A percentile compares a stretch with the other conserved stretches of the same genome.
phyloP scores from a whole-genome alignment of 2,113 vertebrate species.

The Phaethon lepturus region DNA sequence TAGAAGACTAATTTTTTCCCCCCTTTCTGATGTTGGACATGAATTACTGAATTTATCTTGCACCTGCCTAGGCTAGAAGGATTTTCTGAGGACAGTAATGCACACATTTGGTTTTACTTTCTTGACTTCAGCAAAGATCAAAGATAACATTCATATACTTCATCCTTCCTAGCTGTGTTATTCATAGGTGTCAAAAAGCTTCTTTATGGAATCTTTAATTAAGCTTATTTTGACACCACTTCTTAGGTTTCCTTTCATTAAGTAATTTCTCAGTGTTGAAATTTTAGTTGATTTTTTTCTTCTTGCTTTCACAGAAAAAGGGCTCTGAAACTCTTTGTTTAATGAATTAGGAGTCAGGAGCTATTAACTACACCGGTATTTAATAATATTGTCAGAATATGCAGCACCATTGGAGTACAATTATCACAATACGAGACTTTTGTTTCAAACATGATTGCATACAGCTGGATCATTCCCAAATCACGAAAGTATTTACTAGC shows the following conservation, averaged over 20 bases:
- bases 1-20: background rate
- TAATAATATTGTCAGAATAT: background rate
- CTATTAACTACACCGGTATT: background rate
- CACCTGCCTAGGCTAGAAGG: background rate
- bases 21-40: background rate
- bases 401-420: background rate
- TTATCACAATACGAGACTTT: background rate
- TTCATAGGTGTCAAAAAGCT: background rate
- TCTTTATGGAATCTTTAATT: slow-evolving; percentile 13
- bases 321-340: background rate
- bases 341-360: background rate
- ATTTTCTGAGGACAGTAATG: background rate
- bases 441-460: background rate
- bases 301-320: background rate
- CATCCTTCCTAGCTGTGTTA: background rate
- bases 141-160: background rate
- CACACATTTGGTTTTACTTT: slow-evolving; percentile 2
- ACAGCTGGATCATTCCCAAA: background rate
- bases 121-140: slow-evolving; percentile 26
- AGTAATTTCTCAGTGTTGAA: background rate
- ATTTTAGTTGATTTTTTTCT: background rate
- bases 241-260: background rate
- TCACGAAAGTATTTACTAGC: background rate
- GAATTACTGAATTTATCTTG: slow-evolving; percentile 45
- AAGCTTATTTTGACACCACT: background rate